Percentiles rank a stretch among this genome's conserved stretches.
These are phyloP conservation scores for Rattus norvegicus DNA, from an alignment of 2,113 vertebrate species.

Conservation along the genomic window DNA sequence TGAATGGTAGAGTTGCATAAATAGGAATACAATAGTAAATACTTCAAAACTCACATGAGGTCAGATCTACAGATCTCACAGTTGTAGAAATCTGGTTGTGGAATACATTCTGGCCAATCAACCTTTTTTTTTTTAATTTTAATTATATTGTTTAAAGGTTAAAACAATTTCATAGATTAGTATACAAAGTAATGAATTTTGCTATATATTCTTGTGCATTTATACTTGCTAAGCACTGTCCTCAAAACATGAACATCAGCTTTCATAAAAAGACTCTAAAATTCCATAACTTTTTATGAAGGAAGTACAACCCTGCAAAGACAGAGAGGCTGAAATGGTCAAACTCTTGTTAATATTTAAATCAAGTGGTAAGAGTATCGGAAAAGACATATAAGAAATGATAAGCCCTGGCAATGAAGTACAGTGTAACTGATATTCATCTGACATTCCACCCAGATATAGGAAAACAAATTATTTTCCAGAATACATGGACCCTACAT, in stretches of 20 bases:
- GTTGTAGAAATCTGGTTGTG: background rate
- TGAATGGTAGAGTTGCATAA: accelerated
- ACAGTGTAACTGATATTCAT: background rate
- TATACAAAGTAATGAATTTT: background rate
- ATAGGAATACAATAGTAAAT: background rate
- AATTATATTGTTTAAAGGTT: background rate
- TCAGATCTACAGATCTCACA: background rate
- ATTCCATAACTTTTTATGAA: background rate
- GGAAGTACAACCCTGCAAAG: background rate
- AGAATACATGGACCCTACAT: background rate
- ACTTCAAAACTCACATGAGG: background rate
- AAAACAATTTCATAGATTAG: background rate
- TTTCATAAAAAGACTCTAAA: background rate
- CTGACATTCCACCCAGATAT: background rate
- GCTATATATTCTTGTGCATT: background rate
- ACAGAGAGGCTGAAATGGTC: background rate
- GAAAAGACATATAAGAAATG: background rate
- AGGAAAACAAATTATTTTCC: background rate
- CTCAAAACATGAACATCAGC: background rate
- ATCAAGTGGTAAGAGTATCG: background rate
- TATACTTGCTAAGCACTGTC: background rate
- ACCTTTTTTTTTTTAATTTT: background rate
- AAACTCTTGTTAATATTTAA: too few species aligned
- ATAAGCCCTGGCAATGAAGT: background rate
- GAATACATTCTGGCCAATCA: accelerated